These are phyloP conservation scores for Schrankia costaestrigalis DNA, from an alignment of 2,888 invertebrate genomes.

Conservation along the genomic window DNA sequence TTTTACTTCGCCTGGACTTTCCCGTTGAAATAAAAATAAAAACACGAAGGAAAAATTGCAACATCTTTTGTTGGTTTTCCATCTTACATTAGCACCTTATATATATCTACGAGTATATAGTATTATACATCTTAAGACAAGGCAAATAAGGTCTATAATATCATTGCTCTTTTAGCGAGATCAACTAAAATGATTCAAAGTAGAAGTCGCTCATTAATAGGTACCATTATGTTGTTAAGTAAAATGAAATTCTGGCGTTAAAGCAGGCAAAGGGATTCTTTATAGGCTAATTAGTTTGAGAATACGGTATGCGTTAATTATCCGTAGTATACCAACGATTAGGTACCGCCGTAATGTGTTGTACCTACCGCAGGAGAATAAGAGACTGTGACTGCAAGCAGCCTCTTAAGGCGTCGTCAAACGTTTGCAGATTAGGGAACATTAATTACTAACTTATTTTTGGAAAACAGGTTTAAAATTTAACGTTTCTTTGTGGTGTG, in stretches of 20 bases:
- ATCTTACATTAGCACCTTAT: conserved; percentile 7
- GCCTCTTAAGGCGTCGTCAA: too few relatives aligned
- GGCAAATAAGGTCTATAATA: too few relatives aligned
- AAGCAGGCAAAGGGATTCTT: conserved; percentile 47
- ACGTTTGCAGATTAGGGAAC: too few relatives aligned
- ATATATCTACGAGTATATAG: conserved; percentile 3
- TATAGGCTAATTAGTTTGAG: conserved; percentile 61
- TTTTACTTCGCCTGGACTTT: conserved; percentile 23
- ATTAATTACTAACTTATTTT: too few relatives aligned
- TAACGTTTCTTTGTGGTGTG: too few relatives aligned
- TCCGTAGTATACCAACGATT: conserved; percentile 40
- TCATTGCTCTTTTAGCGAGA: conserved; percentile 5
- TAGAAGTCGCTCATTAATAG: conserved; percentile 19
- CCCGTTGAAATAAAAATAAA: conserved; percentile 23
- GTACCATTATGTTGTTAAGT: conserved; percentile 27
- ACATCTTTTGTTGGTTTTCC: conserved; percentile 13
- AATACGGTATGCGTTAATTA: conserved; percentile 58
- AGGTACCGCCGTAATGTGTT: conserved; percentile 27
- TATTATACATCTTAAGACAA: too few relatives aligned
- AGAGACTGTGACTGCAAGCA: too few relatives aligned
- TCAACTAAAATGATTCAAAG: conserved; percentile 19
- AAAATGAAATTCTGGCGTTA: conserved; percentile 46
- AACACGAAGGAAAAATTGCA: conserved; percentile 10
- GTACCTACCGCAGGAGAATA: conserved; percentile 8
- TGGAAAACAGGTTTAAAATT: too few relatives aligned